Conservation (phyloP, 2,888 invertebrate species). For the Balanococcus diminutus region DNA sequence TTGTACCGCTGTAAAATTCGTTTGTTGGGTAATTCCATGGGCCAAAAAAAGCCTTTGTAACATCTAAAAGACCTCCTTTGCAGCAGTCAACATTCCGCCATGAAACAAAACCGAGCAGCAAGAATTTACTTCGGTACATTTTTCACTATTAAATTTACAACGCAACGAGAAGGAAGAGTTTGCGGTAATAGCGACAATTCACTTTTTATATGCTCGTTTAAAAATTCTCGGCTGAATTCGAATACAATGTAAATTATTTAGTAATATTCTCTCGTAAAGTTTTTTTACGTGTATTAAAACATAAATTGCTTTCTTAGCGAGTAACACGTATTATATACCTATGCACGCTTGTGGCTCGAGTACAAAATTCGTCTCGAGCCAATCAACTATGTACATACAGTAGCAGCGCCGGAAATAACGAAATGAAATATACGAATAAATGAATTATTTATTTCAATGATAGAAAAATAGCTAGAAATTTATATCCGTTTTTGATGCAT, state of each 20-base stretch:
- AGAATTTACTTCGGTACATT: conserved; percentile 27
- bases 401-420: background rate
- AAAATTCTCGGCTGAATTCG: conserved; percentile 11
- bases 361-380: background rate
- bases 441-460: conserved; percentile 35
- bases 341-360: background rate
- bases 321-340: background rate
- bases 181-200: conserved; percentile 9
- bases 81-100: background rate
- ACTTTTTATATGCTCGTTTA: conserved; percentile 32
- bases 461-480: conserved; percentile 12
- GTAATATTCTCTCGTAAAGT: conserved; percentile 23
- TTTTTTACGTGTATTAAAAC: conserved; percentile 33
- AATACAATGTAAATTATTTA: conserved; percentile 38
- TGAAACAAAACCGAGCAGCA: conserved; percentile 6
- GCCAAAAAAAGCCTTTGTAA: background rate
- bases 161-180: too few relatives aligned
- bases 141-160: conserved; percentile 26
- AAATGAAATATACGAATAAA: conserved; percentile 37
- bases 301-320: conserved; percentile 1
- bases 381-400: background rate
- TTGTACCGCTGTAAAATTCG: conserved; percentile 9
- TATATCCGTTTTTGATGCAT: background rate
- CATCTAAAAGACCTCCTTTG: background rate
- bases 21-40: background rate